Evolutionary conservation across 2,797 vertebrate species (phyloP).

Genomic region (Falco columbarius): DNA sequence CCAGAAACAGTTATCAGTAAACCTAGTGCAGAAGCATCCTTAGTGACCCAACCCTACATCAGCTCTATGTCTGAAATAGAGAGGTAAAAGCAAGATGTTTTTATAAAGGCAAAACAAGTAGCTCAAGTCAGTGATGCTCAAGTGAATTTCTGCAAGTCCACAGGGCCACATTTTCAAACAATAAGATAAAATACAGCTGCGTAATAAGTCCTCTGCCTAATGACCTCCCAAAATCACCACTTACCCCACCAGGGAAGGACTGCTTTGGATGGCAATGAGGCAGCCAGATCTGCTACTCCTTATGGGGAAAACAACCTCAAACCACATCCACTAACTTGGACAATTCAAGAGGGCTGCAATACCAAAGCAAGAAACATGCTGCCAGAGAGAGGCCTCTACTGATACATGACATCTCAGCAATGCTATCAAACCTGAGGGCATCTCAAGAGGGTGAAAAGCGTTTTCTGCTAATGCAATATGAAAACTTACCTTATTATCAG

Average conservation of each 20-base stretch:
- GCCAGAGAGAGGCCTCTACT: background rate
- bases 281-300: background rate
- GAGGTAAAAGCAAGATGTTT: background rate
- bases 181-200: background rate
- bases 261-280: background rate
- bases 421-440: background rate
- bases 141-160: background rate
- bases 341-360: background rate
- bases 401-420: background rate
- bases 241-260: background rate
- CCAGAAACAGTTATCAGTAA: background rate
- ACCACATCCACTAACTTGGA: background rate
- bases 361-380: background rate
- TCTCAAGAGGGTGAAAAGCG: background rate
- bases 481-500: background rate
- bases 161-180: background rate
- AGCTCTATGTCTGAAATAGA: background rate
- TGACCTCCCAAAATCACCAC: background rate
- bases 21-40: background rate
- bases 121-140: background rate
- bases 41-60: background rate
- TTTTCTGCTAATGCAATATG: background rate
- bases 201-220: background rate
- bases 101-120: background rate
- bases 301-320: background rate